Percentiles rank a stretch among this genome's conserved stretches.
Conservation (phyloP, 2,113 vertebrate species). For the Cynoglossus semilaevis region DNA sequence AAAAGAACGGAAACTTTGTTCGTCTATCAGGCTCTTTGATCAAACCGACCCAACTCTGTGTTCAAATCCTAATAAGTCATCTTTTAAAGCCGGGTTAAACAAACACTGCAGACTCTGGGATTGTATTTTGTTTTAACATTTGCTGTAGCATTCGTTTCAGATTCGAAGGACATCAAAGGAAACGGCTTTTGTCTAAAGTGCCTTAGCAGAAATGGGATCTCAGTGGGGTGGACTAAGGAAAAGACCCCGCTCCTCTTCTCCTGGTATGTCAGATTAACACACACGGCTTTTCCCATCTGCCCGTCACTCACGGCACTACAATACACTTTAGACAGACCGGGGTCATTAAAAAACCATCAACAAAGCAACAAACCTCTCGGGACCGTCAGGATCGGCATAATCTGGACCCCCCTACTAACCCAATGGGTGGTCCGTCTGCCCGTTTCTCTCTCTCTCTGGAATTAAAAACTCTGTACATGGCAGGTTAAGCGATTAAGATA, state of each 20-base stretch:
- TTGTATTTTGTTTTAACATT: conserved; percentile 5
- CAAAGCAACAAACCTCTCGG: conserved; percentile 64
- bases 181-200: conserved; percentile 1
- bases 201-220: conserved; percentile 28
- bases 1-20: no score
- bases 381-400: conserved; percentile 65
- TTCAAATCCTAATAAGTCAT: neutral
- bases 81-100: neutral
- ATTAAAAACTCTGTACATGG: conserved; percentile 11
- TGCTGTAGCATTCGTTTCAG: neutral
- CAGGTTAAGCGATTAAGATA: conserved; percentile 19
- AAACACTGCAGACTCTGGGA: neutral
- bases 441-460: neutral
- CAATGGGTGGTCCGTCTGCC: conserved; percentile 70
- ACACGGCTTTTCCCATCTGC: conserved; percentile 56
- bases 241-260: conserved; percentile 18
- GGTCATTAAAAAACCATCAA: conserved; percentile 70
- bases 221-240: conserved; percentile 3
- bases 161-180: conserved; percentile 26
- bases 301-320: conserved; percentile 69
- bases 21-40: no score
- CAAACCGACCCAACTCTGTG: no score
- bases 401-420: conserved; percentile 64
- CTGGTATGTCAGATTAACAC: conserved; percentile 52
- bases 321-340: conserved; percentile 54